phyloP scores from a whole-genome alignment of 2,888 invertebrate genomes.

The Choristoneura rosaceana region DNA sequence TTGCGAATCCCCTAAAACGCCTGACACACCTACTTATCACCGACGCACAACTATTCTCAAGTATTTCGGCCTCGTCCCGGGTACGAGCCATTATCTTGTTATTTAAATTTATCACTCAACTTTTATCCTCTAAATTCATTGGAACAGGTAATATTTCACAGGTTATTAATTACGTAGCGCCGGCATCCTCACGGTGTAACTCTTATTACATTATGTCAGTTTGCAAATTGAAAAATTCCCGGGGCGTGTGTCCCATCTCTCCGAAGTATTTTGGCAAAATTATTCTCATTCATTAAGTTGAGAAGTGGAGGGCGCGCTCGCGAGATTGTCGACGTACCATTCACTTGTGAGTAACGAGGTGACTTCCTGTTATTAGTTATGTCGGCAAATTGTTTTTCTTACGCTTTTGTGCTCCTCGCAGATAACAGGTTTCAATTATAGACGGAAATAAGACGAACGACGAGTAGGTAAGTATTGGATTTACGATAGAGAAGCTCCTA shows the following conservation, averaged over 20 bases:
- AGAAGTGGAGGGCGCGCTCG: slow-evolving; percentile 78
- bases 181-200: slow-evolving; percentile 82
- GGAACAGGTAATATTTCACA: slow-evolving; percentile 85
- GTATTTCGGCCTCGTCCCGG: slow-evolving; percentile 71
- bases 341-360: slow-evolving; percentile 83
- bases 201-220: slow-evolving; percentile 85
- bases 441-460: slow-evolving; percentile 40
- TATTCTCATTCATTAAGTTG: slow-evolving; percentile 85
- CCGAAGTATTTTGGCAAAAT: slow-evolving; percentile 84
- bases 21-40: slow-evolving; percentile 78
- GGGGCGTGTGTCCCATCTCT: slow-evolving; percentile 83
- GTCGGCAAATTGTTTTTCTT: slow-evolving; percentile 81
- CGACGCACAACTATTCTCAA: slow-evolving; percentile 78
- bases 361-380: slow-evolving; percentile 83
- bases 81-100: slow-evolving; percentile 71
- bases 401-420: slow-evolving; percentile 63
- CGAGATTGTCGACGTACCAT: slow-evolving; percentile 82
- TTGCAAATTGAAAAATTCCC: slow-evolving; percentile 85
- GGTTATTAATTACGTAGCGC: slow-evolving; percentile 84
- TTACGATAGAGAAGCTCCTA: slow-evolving; percentile 15
- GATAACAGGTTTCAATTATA: slow-evolving; percentile 56
- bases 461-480: slow-evolving; percentile 37
- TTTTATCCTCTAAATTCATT: slow-evolving; percentile 84
- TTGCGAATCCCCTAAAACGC: slow-evolving; percentile 72
- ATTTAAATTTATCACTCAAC: slow-evolving; percentile 85